Evolutionary conservation across 2,888 invertebrate genomes (phyloP).

Genomic region (Ectemnius cavifrons): DNA sequence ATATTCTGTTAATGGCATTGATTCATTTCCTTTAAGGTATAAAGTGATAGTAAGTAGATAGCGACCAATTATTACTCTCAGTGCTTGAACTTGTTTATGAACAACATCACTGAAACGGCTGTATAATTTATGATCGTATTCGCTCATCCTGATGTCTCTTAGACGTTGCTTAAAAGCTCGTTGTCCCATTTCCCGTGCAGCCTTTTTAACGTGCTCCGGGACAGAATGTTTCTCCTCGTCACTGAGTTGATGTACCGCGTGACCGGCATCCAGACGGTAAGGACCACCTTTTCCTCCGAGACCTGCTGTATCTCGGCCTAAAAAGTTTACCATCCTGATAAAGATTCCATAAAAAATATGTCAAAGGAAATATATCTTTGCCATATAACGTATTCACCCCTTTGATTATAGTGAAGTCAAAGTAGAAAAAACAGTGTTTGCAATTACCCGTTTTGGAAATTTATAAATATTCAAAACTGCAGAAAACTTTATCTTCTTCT

Average conservation of each 20-base stretch:
- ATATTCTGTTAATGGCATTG: too few relatives aligned
- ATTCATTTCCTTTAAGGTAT: not conserved
- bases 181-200: slow-evolving; percentile 95
- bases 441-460: slow-evolving; percentile 2
- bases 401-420: not conserved
- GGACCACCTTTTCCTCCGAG: slow-evolving; percentile 98
- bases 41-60: not conserved
- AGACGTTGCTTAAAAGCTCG: slow-evolving; percentile 92
- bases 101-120: slow-evolving; percentile 89
- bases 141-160: slow-evolving; percentile 96
- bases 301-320: slow-evolving; percentile 92
- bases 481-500: too few relatives aligned
- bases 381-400: not conserved
- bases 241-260: slow-evolving; percentile 94
- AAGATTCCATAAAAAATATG: too few relatives aligned
- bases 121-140: slow-evolving; percentile 93
- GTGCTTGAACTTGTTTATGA: slow-evolving; percentile 89
- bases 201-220: slow-evolving; percentile 92
- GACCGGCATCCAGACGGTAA: slow-evolving; percentile 95
- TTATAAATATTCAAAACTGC: too few relatives aligned
- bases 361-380: not conserved
- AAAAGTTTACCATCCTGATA: slow-evolving; percentile 26
- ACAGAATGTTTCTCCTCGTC: slow-evolving; percentile 94
- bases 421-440: slow-evolving; percentile 1
- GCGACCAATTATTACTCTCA: slow-evolving; percentile 89